A percentile compares a stretch with the other conserved stretches of the same genome.
Evolutionary conservation across 64 coral and sea anemone genomes (phyloP).

Genomic region (Montipora cactus): DNA sequence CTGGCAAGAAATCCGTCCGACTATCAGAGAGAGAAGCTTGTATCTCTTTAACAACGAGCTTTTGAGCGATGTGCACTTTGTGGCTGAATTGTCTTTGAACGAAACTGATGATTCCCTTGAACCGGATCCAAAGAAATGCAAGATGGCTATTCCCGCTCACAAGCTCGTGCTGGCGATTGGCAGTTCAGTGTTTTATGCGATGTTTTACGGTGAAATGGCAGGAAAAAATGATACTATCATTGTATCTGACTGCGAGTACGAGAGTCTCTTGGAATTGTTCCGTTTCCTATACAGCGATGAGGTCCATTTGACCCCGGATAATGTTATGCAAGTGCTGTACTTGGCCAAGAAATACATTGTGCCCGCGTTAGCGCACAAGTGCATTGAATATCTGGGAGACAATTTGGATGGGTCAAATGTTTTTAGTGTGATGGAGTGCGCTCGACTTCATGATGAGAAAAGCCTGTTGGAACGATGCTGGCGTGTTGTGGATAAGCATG

Average conservation of each 20-base stretch:
- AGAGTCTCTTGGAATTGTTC: not conserved
- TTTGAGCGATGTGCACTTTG: not conserved
- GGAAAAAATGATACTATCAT: not conserved
- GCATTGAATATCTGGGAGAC: conserved; percentile 5
- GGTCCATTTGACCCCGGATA: not conserved
- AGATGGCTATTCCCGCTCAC: conserved; percentile 25
- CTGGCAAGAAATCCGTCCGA: conserved; percentile 7
- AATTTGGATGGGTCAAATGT: conserved; percentile 35
- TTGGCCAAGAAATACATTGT: conserved; percentile 50
- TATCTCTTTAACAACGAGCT: conserved; percentile 28
- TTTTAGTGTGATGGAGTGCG: not conserved
- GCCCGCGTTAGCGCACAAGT: conserved; percentile 2
- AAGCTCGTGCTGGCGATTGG: conserved; percentile 19
- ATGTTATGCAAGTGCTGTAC: conserved; percentile 16
- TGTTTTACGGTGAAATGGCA: conserved; percentile 15
- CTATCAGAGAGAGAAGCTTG: not conserved
- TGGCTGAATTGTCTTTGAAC: not conserved
- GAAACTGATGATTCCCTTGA: not conserved
- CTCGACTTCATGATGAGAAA: not conserved
- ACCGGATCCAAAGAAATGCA: not conserved
- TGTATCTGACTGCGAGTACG: not conserved
- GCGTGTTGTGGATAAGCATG: not conserved
- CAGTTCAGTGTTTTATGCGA: conserved; percentile 31
- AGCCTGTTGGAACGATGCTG: conserved; percentile 4
- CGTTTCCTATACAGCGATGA: conserved; percentile 52